Percentiles rank a stretch among this genome's conserved stretches.
These are phyloP conservation scores for Seira musarum DNA, from an alignment of 2,888 invertebrate genomes.

Conservation along the genomic window DNA sequence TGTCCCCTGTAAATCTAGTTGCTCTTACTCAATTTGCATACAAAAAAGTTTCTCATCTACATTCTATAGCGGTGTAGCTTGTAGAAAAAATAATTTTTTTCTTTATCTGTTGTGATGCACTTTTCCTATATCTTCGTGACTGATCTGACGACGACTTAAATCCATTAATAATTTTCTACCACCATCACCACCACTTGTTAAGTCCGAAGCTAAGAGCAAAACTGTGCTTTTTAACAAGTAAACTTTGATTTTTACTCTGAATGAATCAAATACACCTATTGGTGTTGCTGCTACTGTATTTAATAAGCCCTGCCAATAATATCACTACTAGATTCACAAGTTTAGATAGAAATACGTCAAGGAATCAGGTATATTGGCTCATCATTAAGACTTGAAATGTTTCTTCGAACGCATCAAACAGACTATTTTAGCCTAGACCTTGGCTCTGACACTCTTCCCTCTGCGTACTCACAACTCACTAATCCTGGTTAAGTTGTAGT, in stretches of 20 bases:
- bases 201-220: not conserved
- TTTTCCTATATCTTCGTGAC: too few species aligned
- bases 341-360: conserved; percentile 1
- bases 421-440: too few species aligned
- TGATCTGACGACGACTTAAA: too few species aligned
- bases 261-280: too few species aligned
- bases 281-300: too few species aligned
- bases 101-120: too few species aligned
- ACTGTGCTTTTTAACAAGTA: not conserved
- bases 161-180: too few species aligned
- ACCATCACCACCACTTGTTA: too few species aligned
- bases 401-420: not conserved
- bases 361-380: conserved; percentile 8
- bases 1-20: not conserved
- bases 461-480: not conserved
- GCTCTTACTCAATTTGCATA: not conserved
- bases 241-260: not conserved
- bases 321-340: not conserved
- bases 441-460: not conserved
- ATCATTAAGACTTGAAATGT: not conserved
- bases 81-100: too few species aligned
- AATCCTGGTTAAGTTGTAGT: conserved; percentile 3
- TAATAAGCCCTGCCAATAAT: not conserved
- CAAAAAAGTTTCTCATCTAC: too few species aligned
- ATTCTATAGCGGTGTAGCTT: too few species aligned